Base-by-base conservation (phyloP, 2,797 vertebrate species). In the Alcedo atthis region DNA sequence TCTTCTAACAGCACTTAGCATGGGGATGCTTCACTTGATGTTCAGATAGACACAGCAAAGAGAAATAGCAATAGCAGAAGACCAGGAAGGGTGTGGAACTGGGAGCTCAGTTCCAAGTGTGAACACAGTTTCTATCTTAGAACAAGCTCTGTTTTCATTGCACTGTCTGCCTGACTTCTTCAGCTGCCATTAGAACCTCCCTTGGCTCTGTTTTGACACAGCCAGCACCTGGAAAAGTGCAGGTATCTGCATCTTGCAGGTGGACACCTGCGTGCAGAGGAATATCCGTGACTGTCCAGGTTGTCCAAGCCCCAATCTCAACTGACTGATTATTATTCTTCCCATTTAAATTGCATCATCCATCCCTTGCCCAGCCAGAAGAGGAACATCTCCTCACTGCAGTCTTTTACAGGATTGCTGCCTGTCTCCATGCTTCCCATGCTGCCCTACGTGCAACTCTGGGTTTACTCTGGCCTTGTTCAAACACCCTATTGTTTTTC, bases 11-110 rank as follows among this genome's bases (percentile, higher is more conserved):
- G 64, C 48, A 12, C 6, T 43, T 62, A 22, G 5, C 1, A 0
- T 42, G 43, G 40, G 22, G 8, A 8, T n/a, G 55, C 2, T 3
- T 67, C 13, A 2, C 37, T 58, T 6, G 0, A 11, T 25, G 42
- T 43, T 75, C 42, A 55, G 53, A 18, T n/a, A 64, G 46, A 42
- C 22, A 35, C 35, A 57, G 43, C 26, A 17, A 57, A 55, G 48
- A 51, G 43, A 67, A 64, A 26, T 5, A 30, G 30, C 11, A 59
- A 5, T 55, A 16, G 51, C 1, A 4, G 59, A 62, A 71, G 21
- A 81, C 24, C 9, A 14, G 54, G 54, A 62, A 85, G 32, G 66
- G 25, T 51, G 32, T 17, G 68, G 54, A 66, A 28, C 32, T 35
- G 54, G 24, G 33, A 80, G 20, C 7, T 40, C 45, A 67, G 37